phyloP scores from a whole-genome alignment of 2,113 vertebrate genomes.

The Pogona vitticeps region DNA sequence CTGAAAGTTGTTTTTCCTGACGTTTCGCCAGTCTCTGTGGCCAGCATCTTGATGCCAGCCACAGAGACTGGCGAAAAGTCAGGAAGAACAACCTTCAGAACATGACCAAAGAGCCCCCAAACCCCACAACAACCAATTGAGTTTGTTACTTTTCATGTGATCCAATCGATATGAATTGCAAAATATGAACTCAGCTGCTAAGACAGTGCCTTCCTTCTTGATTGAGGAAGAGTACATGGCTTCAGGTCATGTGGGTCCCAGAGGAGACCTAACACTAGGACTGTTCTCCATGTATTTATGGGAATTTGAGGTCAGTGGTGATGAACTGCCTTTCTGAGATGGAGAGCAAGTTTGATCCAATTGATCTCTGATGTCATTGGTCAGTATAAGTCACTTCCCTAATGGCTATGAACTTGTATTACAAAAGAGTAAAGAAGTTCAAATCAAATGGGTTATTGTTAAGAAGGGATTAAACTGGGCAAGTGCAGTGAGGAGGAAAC shows the following conservation, averaged over 20 bases:
- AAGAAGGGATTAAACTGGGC: neutral
- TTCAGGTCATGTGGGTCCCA: neutral
- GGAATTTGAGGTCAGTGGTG: neutral
- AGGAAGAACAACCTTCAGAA: no score
- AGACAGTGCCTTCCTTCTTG: neutral
- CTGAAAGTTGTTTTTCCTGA: no score
- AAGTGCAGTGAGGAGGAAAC: neutral
- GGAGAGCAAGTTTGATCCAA: neutral
- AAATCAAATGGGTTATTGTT: neutral
- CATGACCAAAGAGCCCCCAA: no score
- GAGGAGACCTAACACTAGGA: neutral
- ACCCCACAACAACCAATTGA: no score
- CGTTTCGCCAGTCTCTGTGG: no score
- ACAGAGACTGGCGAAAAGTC: no score
- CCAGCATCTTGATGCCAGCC: no score
- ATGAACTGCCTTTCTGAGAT: neutral
- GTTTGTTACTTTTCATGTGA: neutral
- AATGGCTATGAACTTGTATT: no score
- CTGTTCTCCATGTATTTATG: neutral
- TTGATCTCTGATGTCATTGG: neutral
- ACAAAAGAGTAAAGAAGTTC: no score
- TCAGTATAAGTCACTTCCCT: neutral
- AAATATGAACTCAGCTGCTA: neutral
- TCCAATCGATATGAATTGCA: neutral
- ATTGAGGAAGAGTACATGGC: neutral